These are phyloP conservation scores for Dynastes tityus DNA, from an alignment of 2,888 invertebrate genomes.

Conservation along the genomic window DNA sequence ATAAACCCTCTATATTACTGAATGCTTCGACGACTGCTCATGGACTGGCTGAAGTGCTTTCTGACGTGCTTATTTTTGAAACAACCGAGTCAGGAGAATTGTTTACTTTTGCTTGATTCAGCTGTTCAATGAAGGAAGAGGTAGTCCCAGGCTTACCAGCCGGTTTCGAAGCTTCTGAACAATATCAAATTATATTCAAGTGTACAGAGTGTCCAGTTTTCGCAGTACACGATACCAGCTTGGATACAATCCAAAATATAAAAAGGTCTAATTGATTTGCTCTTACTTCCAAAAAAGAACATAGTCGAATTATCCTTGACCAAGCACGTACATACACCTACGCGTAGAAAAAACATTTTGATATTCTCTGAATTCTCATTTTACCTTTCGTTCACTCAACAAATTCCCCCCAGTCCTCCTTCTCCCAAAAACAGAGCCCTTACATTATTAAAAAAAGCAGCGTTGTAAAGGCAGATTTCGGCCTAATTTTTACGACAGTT, in stretches of 20 bases:
- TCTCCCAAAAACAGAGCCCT: background rate
- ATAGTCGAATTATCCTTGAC: no score
- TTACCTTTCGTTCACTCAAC: no score
- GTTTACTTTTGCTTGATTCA: constrained; percentile 56
- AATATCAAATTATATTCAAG: no score
- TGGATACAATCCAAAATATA: no score
- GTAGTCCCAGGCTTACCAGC: constrained; percentile 72
- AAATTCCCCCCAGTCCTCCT: no score
- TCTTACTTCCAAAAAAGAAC: no score
- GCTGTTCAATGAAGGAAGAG: constrained; percentile 70
- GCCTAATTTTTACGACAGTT: background rate
- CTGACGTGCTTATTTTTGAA: constrained; percentile 34
- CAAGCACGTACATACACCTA: no score
- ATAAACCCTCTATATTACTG: constrained; percentile 79
- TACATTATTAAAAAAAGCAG: background rate
- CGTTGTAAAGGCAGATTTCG: background rate
- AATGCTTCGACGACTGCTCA: constrained; percentile 52
- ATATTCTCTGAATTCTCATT: no score
- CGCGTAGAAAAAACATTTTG: no score
- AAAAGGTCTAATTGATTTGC: no score
- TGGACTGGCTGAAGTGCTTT: background rate
- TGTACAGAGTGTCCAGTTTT: no score
- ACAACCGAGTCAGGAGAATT: constrained; percentile 59
- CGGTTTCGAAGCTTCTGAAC: constrained; percentile 73
- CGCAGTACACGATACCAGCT: no score